Percentiles rank a stretch among this genome's conserved stretches.
These are phyloP conservation scores for Umimayanthus kanabou DNA, from an alignment of 92 coral and sea anemone genomes.

Conservation along the genomic window DNA sequence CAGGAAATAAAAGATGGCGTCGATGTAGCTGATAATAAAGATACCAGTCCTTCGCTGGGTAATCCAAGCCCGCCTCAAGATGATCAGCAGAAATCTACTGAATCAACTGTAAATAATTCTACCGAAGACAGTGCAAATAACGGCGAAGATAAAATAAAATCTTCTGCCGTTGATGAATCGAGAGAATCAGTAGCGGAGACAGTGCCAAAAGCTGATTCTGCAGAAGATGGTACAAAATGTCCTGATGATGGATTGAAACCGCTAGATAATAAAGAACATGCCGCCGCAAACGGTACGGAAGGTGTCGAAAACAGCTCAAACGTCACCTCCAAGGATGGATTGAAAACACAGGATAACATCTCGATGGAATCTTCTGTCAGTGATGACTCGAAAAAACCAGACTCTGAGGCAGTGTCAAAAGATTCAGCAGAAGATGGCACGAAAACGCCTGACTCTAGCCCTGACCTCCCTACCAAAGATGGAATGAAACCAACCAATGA, in stretches of 20 bases:
- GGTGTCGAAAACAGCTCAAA: background rate
- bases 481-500: background rate
- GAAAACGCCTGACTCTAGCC: background rate
- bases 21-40: background rate
- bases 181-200: background rate
- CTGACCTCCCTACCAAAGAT: background rate
- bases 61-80: background rate
- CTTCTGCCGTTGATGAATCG: background rate
- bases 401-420: background rate
- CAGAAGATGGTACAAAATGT: background rate
- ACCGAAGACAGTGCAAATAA: background rate
- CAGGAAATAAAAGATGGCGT: background rate
- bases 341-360: background rate
- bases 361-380: background rate
- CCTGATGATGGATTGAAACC: background rate
- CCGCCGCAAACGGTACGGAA: background rate
- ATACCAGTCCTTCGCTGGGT: background rate
- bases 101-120: background rate
- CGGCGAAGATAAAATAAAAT: background rate
- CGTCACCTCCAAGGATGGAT: background rate
- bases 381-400: background rate
- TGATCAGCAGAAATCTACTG: background rate
- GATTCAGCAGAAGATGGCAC: background rate
- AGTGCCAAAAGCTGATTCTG: background rate
- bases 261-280: background rate